phyloP scores from a whole-genome alignment of 2,113 vertebrate species.

The Chionomys nivalis region DNA sequence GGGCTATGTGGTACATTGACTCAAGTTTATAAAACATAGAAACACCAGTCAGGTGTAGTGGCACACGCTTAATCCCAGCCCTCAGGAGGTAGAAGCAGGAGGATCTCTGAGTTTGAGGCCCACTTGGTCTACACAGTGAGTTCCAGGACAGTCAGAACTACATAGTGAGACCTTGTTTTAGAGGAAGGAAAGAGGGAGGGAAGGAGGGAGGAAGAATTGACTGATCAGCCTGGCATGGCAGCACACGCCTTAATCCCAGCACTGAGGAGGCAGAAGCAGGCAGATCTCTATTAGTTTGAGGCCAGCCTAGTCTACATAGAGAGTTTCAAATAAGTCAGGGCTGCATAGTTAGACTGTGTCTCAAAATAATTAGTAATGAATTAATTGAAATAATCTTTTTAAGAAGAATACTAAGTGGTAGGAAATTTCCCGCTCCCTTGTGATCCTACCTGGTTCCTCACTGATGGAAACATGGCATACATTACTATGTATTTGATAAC shows the following conservation, averaged over 20 bases:
- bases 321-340: neutral
- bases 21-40: neutral
- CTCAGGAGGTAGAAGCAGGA: neutral
- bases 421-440: neutral
- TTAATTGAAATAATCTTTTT: neutral
- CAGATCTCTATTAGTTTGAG: neutral
- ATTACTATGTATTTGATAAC: neutral
- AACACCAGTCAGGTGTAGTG: neutral
- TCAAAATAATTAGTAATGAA: neutral
- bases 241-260: neutral
- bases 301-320: neutral
- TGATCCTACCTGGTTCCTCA: too few species aligned
- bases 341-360: neutral
- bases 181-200: neutral
- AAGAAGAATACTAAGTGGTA: neutral
- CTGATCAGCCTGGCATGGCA: neutral
- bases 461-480: neutral
- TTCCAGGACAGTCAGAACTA: neutral
- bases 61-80: neutral
- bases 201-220: too few species aligned
- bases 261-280: neutral
- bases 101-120: neutral
- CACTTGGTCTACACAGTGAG: neutral
- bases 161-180: neutral
- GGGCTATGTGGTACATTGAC: neutral